Conservation (phyloP, 2,888 invertebrate species). For the Adelognathus sp. region DNA sequence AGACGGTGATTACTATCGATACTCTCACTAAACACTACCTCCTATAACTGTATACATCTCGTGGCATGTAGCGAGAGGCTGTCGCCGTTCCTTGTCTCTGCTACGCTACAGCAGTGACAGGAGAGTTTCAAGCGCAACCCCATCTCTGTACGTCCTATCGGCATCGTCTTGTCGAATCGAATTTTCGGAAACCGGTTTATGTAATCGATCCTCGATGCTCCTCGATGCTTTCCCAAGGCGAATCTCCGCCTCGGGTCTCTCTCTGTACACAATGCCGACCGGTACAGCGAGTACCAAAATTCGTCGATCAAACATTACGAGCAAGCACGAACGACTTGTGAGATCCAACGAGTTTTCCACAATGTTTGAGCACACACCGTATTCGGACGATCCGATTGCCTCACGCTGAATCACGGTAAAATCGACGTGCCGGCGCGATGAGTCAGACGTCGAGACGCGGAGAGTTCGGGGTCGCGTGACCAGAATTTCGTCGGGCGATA, state of each 20-base stretch:
- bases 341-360: not conserved
- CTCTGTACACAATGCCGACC: not conserved
- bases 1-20: conserved; percentile 12
- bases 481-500: not conserved
- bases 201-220: conserved; percentile 52
- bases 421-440: not conserved
- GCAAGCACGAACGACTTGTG: not conserved
- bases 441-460: not conserved
- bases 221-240: conserved; percentile 25
- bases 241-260: not conserved
- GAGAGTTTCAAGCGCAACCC: not conserved
- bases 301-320: not conserved
- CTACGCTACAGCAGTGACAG: conserved; percentile 1
- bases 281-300: not conserved
- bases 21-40: not conserved
- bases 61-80: not conserved
- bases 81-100: not conserved
- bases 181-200: conserved; percentile 58
- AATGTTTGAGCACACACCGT: not conserved
- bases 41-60: conserved; percentile 1
- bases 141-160: conserved; percentile 41
- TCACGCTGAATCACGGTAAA: not conserved
- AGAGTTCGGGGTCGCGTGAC: not conserved
- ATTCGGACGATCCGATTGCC: not conserved
- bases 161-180: conserved; percentile 52